phyloP scores from a whole-genome alignment of 2,113 vertebrate species.

The Todiramphus chloris region DNA sequence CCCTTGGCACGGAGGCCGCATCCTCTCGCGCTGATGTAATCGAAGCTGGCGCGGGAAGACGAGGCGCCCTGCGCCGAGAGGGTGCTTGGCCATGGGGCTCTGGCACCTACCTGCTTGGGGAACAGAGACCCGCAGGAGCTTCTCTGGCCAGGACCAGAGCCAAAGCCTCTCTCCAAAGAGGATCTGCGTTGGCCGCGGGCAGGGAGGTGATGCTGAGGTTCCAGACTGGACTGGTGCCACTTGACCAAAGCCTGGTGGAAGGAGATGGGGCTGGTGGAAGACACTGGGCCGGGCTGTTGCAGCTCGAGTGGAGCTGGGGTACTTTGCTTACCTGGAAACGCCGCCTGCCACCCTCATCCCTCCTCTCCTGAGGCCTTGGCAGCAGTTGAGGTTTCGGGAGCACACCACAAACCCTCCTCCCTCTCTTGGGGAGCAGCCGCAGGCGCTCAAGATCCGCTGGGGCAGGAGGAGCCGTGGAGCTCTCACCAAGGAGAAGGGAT shows the following conservation, averaged over 20 bases:
- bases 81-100: not conserved
- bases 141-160: fast-evolving
- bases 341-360: fast-evolving
- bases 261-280: not conserved
- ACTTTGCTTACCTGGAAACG: not conserved
- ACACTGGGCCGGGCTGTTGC: fast-evolving
- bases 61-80: not conserved
- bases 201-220: not conserved
- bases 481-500: fast-evolving
- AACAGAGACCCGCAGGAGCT: not conserved
- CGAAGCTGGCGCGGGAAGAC: not conserved
- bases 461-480: not conserved
- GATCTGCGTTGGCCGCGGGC: not conserved
- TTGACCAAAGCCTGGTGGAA: not conserved
- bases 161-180: not conserved
- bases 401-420: not conserved
- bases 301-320: fast-evolving
- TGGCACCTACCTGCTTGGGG: not conserved
- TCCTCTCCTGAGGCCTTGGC: not conserved
- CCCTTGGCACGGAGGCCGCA: slow-evolving; percentile 21
- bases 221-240: not conserved
- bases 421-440: not conserved
- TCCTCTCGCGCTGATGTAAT: slow-evolving; percentile 35
- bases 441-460: fast-evolving
- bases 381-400: not conserved